Evolutionary conservation across 1,140 invertebrate genomes (phyloP).

Genomic region (Ectropis grisescens): DNA sequence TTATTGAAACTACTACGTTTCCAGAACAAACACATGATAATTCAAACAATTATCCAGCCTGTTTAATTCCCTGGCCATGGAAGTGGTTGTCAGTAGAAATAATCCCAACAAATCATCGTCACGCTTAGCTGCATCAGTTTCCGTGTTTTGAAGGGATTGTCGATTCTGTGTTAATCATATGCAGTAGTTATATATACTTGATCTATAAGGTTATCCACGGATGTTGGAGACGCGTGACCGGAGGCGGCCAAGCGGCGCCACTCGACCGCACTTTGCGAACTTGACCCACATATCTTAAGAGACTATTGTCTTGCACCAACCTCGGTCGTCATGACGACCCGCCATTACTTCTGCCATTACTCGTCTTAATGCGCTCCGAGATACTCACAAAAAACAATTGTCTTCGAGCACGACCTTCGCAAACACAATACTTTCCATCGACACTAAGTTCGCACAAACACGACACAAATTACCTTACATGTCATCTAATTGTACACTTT

Average conservation of each 20-base stretch:
- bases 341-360: conserved; percentile 13
- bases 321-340: conserved; percentile 27
- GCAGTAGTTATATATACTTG: no score
- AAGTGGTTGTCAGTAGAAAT: no score
- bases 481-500: conserved; percentile 44
- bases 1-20: no score
- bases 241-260: not conserved
- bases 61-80: no score
- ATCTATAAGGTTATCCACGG: no score
- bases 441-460: not conserved
- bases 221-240: conserved; percentile 21
- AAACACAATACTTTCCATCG: conserved; percentile 1
- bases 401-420: conserved; percentile 6
- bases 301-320: conserved; percentile 41
- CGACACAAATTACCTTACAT: conserved; percentile 15
- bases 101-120: no score
- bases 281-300: conserved; percentile 54
- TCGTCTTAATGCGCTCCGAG: conserved; percentile 20
- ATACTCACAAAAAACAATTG: conserved; percentile 7
- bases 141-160: no score
- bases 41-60: no score
- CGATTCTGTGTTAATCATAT: no score
- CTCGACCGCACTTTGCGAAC: conserved; percentile 35
- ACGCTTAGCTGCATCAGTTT: no score
- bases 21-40: no score